Evolutionary conservation across 2,797 vertebrate genomes (phyloP), one percentile per base, ranked within the genome.

Genomic region (Amblyopsis hoosieri): DNA sequence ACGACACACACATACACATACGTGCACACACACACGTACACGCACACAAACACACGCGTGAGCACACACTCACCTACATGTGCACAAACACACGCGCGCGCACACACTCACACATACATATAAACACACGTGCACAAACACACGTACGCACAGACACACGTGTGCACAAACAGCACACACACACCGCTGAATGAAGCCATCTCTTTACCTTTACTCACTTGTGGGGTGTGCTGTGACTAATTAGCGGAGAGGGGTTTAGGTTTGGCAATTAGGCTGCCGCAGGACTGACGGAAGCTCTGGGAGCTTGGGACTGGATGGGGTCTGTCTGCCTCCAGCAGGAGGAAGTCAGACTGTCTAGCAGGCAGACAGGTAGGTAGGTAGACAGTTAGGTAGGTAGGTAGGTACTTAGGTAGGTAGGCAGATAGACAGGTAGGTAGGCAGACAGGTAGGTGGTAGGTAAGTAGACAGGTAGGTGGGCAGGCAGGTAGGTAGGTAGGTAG

Each of bases 221-320:
- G 92, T 89, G 93, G 93, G 92, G 92, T 93, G 92, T 94, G 90
- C 89, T 87, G 90, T 94, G 94, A 94, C 94, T 94, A 94, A 96
- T 95, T 95, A 94, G 92, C 91, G 91, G 90, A 90, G 92, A 92
- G 92, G 91, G 90, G 91, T 93, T 91, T 92, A 88, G 90, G 87
- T 91, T 90, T 89, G 82, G 89, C 89, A 93, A 87, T 93, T 92
- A 88, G 94, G 92, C 83, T 54, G 84, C 81, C 86, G 83, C 80
- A 81, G 81, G 81, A 89, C 74, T 89, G 86, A 89, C 87, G 84
- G 86, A 77, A 88, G 89, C 87, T 85, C 49, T 4, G 89, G 87
- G 86, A 89, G 82, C 81, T 87, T 71, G 85, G 87, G 86, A 85
- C 85, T 85, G 85, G 84, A 85, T 80, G 71, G 85, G 87, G 85